Evolutionary conservation across 2,113 vertebrate genomes (phyloP), one percentile per base, ranked within the genome.

Genomic region (Lepidothrix coronata): DNA sequence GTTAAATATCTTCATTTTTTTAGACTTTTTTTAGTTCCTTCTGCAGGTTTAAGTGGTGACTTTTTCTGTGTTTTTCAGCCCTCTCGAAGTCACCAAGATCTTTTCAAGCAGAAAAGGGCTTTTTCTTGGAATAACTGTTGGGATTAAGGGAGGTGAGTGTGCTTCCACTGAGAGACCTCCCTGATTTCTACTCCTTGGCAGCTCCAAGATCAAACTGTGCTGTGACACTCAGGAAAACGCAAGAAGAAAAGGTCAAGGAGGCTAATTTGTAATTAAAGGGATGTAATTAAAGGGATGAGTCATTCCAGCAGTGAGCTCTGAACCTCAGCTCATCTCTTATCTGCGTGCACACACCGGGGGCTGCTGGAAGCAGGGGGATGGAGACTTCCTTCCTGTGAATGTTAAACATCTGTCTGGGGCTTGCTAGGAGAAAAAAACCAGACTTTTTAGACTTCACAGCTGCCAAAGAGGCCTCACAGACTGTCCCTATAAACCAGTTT

Each of bases 211-310:
- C 88, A 84, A 19, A 48, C 52, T 23, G 41, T 39, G 35, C 39
- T 1, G 2, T 58, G 54, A 5, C 85, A 84, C 88, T n/a, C 61
- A 49, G 65, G 28, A 84, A 75, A 39, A 91, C 68, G 85, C 33
- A 41, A 66, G 67, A 93, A 76, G 61, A 78, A 95, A 96, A 96
- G 95, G 95, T 96, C 95, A 87, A 67, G 52, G 61, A 95, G 76
- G 88, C 88, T 96, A 97, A 96, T 94, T 96, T 92, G 93, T 61
- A 93, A 95, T 96, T 96, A 94, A 96, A 92, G 76, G 48, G 68
- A 61, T 78, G 82, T 57, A 91, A 96, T 96, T 96, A 95, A 95
- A 91, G 57, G 72, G 30, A 95, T 95, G 95, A 96, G 72, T 95
- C 92, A 95, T 94, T 57, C 79, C 57, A 63, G 73, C 65, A 92